A percentile compares a stretch with the other conserved stretches of the same genome.
These are phyloP conservation scores for Anorthoa munda DNA, from an alignment of 2,888 invertebrate genomes.

Conservation along the genomic window DNA sequence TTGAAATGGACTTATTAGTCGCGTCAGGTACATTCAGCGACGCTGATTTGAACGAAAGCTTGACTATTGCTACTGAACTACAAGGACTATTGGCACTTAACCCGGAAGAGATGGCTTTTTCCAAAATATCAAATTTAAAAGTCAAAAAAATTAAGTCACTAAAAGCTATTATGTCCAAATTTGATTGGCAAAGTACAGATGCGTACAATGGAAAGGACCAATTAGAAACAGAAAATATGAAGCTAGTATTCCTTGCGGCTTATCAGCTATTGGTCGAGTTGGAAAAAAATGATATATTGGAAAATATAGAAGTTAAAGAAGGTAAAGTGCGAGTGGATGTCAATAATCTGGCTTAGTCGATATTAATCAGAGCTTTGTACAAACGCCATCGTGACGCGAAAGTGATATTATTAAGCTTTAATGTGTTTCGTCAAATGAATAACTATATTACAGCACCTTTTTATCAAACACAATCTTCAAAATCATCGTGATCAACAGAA, in stretches of 20 bases:
- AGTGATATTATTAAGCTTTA: constrained; percentile 20
- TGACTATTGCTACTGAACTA: constrained; percentile 70
- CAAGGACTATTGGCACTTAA: constrained; percentile 62
- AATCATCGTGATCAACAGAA: not conserved
- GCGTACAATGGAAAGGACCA: constrained; percentile 67
- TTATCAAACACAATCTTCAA: not conserved
- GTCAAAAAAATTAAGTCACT: constrained; percentile 63
- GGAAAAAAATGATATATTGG: constrained; percentile 61
- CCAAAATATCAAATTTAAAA: constrained; percentile 65
- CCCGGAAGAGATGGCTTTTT: constrained; percentile 48
- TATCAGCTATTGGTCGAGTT: constrained; percentile 75
- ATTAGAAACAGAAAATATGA: constrained; percentile 70
- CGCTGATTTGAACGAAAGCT: constrained; percentile 67
- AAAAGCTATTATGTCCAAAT: constrained; percentile 69
- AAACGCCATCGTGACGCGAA: constrained; percentile 41
- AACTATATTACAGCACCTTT: not conserved
- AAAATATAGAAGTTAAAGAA: constrained; percentile 59
- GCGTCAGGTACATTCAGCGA: constrained; percentile 58
- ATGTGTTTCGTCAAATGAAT: constrained; percentile 11
- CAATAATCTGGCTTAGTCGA: constrained; percentile 53
- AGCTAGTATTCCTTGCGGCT: constrained; percentile 69
- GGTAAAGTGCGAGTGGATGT: constrained; percentile 69
- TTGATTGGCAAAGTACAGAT: constrained; percentile 76
- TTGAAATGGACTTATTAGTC: constrained; percentile 68
- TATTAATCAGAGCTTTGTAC: constrained; percentile 69